phyloP scores from a whole-genome alignment of 2,888 invertebrate species.

The Aspidiotus rigidus region DNA sequence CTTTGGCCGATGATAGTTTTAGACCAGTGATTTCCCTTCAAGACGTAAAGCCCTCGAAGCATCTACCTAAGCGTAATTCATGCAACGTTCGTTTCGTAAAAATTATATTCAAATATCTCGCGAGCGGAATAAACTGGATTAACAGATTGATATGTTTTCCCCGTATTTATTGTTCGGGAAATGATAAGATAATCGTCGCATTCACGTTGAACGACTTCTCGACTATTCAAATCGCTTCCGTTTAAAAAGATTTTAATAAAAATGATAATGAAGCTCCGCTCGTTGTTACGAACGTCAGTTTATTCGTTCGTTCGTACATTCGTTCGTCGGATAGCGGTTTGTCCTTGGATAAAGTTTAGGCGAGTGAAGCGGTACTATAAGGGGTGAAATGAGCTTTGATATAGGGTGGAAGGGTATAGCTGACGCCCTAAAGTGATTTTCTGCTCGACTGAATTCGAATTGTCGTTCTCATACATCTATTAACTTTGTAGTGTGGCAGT shows the following conservation, averaged over 20 bases:
- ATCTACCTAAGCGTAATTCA: no score
- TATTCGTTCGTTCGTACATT: slow-evolving; percentile 12
- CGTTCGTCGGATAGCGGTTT: slow-evolving; percentile 21
- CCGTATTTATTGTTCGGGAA: slow-evolving; percentile 14
- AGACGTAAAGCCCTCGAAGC: no score
- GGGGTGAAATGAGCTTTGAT: neutral
- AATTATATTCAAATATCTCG: no score
- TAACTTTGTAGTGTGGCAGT: slow-evolving; percentile 33
- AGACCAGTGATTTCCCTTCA: no score
- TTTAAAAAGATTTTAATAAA: slow-evolving; percentile 33
- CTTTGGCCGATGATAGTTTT: no score
- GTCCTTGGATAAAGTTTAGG: slow-evolving; percentile 30
- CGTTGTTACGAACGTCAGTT: slow-evolving; percentile 23
- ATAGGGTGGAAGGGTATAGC: slow-evolving; percentile 28
- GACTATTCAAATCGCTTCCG: slow-evolving; percentile 30
- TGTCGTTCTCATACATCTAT: slow-evolving; percentile 35
- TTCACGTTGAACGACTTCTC: slow-evolving; percentile 15
- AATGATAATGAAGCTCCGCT: slow-evolving; percentile 29
- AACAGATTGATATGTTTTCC: neutral
- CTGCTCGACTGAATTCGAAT: slow-evolving; percentile 33
- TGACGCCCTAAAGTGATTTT: slow-evolving; percentile 34
- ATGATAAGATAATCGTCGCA: slow-evolving; percentile 32
- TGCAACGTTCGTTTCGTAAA: no score
- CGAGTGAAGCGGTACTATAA: slow-evolving; percentile 10
- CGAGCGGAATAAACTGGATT: no score